Percentiles rank a stretch among this genome's conserved stretches.
These are phyloP conservation scores for Bactericera cockerelli DNA, from an alignment of 1,140 invertebrate species.

Conservation along the genomic window DNA sequence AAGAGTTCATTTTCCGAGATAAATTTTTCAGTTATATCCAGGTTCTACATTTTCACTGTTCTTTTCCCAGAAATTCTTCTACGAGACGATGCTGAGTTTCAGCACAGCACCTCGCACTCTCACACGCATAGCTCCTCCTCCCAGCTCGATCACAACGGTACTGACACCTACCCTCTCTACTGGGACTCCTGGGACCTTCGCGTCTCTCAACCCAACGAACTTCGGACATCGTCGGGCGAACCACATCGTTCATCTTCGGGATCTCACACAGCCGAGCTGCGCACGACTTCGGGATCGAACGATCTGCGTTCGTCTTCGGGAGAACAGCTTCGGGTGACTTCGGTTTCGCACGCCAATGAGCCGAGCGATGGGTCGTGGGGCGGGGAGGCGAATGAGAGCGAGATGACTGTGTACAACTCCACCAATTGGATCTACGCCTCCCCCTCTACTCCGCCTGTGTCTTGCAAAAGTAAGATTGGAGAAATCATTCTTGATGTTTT, in stretches of 20 bases:
- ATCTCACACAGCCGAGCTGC: too few species aligned
- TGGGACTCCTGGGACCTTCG: slow-evolving; percentile 83
- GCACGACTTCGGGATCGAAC: too few species aligned
- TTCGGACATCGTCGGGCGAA: neutral
- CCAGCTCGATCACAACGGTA: neutral
- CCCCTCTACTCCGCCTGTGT: slow-evolving; percentile 25
- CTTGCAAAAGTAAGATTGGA: slow-evolving; percentile 21
- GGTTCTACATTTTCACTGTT: too few species aligned
- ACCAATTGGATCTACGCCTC: neutral
- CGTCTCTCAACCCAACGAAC: neutral
- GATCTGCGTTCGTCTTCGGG: neutral
- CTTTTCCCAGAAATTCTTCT: slow-evolving; percentile 39
- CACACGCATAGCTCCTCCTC: too few species aligned
- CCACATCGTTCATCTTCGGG: neutral
- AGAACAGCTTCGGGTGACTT: neutral
- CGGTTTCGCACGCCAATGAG: neutral
- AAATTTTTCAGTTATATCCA: too few species aligned
- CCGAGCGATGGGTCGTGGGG: neutral
- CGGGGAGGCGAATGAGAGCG: neutral
- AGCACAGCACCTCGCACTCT: neutral
- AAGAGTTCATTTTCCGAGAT: too few species aligned
- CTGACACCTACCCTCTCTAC: slow-evolving; percentile 41
- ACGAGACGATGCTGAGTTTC: slow-evolving; percentile 37
- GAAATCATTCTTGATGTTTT: too few species aligned
- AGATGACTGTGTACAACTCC: neutral